A percentile compares a stretch with the other conserved stretches of the same genome.
Conservation (phyloP, 2,113 vertebrate species). For the Taxidea taxus region DNA sequence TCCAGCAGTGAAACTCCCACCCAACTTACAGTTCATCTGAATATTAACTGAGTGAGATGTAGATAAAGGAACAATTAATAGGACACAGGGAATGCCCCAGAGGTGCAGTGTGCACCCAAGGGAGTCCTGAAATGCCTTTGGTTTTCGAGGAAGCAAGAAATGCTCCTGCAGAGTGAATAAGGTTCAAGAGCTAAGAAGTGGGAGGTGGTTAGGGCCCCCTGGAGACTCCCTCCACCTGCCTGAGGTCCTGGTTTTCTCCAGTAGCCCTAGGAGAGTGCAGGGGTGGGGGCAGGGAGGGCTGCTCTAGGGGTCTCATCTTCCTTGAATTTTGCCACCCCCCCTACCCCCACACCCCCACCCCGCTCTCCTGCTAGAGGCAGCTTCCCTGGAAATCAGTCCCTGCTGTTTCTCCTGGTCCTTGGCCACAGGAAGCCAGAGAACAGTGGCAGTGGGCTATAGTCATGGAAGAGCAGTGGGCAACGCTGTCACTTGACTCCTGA, state of each 20-base stretch:
- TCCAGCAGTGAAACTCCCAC: not conserved
- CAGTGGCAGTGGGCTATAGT: fast-evolving
- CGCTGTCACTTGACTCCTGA: not conserved
- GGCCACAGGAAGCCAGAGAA: not conserved
- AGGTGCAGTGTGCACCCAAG: not conserved
- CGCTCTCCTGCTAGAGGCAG: not conserved
- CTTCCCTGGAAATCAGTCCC: not conserved
- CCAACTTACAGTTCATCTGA: not conserved
- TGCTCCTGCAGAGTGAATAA: not conserved
- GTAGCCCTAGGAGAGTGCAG: not conserved
- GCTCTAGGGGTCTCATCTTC: not conserved
- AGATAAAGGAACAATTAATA: not conserved
- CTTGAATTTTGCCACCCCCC: not conserved
- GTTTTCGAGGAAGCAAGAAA: not conserved
- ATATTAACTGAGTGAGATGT: not conserved
- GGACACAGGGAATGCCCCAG: not conserved
- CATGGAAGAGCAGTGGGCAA: fast-evolving
- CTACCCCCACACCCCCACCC: no score
- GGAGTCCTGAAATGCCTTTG: not conserved
- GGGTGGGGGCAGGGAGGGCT: not conserved
- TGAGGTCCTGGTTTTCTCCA: no score
- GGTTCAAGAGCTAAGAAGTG: not conserved
- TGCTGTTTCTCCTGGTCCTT: not conserved
- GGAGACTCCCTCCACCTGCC: not conserved
- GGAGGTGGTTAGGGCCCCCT: no score